phyloP scores from a whole-genome alignment of 2,888 invertebrate genomes.

The Ornithoptera alexandrae region DNA sequence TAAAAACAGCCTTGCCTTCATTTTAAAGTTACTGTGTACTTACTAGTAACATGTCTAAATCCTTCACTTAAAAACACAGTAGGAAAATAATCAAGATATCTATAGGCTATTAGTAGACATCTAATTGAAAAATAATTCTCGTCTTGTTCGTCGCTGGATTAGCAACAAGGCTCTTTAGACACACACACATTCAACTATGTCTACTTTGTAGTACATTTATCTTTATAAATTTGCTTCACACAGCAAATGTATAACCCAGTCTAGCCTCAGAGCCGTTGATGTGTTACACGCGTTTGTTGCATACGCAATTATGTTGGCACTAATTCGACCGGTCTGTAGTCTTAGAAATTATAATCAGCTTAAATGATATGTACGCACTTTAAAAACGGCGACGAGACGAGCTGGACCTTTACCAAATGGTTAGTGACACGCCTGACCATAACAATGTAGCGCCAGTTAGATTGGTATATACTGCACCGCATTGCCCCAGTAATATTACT shows the following conservation, averaged over 20 bases:
- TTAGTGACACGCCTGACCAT: no score
- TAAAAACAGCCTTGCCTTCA: no score
- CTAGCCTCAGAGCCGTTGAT: slow-evolving; percentile 13
- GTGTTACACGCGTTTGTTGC: slow-evolving; percentile 24
- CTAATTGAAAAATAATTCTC: background rate
- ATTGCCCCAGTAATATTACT: no score
- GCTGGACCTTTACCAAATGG: background rate
- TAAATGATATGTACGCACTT: background rate
- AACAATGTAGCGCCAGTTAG: no score
- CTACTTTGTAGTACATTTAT: background rate
- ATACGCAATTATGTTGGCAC: slow-evolving; percentile 24
- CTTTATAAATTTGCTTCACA: background rate
- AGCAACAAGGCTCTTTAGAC: background rate
- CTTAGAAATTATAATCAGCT: background rate
- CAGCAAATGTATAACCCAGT: slow-evolving; percentile 7
- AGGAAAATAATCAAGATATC: no score
- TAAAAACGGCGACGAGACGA: background rate
- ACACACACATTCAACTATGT: background rate
- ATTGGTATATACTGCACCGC: no score
- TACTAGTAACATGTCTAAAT: no score
- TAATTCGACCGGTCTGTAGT: background rate
- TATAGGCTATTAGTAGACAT: no score
- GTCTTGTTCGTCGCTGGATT: background rate
- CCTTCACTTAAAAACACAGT: no score
- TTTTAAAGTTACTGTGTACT: no score